phyloP scores from a whole-genome alignment of 2,888 invertebrate genomes.

The Synanthedon andrenaeformis region DNA sequence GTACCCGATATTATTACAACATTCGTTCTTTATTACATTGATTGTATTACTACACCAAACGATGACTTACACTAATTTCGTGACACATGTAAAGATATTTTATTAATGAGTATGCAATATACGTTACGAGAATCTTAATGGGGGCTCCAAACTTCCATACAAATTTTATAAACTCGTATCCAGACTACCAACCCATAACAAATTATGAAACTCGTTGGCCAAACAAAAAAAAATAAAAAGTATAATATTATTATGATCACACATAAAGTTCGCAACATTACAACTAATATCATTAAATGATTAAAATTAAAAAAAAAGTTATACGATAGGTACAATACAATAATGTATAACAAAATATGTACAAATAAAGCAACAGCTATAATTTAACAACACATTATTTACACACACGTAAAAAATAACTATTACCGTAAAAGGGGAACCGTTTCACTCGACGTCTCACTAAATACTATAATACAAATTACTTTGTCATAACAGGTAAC shows the following conservation, averaged over 20 bases:
- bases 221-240: constrained; percentile 14
- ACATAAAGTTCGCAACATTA: constrained; percentile 30
- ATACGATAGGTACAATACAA: constrained; percentile 38
- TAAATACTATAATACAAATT: constrained; percentile 58
- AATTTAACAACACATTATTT: constrained; percentile 66
- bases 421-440: constrained; percentile 35
- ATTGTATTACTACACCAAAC: constrained; percentile 7
- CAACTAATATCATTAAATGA: constrained; percentile 40
- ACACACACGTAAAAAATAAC: constrained; percentile 45
- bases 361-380: constrained; percentile 64
- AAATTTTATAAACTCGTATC: constrained; percentile 12
- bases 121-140: constrained; percentile 11
- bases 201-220: constrained; percentile 13
- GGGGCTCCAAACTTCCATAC: constrained; percentile 14
- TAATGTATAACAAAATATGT: constrained; percentile 58
- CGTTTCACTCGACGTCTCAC: constrained; percentile 34
- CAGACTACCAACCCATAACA: constrained; percentile 10
- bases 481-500: constrained; percentile 71
- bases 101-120: constrained; percentile 2
- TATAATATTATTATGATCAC: constrained; percentile 23
- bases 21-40: constrained; percentile 5
- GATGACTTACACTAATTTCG: constrained; percentile 11
- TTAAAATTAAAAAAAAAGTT: constrained; percentile 34
- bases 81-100: constrained; percentile 11
- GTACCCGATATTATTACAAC: neutral